phyloP scores from a whole-genome alignment of 2,888 invertebrate genomes.

The Corbicula japonica region DNA sequence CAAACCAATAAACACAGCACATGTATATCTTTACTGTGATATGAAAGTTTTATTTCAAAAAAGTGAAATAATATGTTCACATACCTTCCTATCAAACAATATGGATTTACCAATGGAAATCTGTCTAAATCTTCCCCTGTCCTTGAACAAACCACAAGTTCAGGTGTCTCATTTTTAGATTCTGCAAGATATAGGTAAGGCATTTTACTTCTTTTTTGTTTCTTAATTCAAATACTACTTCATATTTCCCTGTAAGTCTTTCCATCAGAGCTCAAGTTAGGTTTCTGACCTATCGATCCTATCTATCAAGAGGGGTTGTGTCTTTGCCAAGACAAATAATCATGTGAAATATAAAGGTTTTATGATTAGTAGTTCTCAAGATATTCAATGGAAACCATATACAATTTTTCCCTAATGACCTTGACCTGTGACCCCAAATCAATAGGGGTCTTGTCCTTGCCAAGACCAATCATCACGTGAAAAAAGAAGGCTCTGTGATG shows the following conservation, averaged over 20 bases:
- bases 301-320: too few relatives aligned
- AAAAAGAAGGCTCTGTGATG: too few relatives aligned
- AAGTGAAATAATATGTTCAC: slow-evolving; percentile 25
- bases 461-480: too few relatives aligned
- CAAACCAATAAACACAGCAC: slow-evolving; percentile 12
- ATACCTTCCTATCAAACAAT: slow-evolving; percentile 30
- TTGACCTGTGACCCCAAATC: too few relatives aligned
- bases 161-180: slow-evolving; percentile 16
- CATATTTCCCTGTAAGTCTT: slow-evolving; percentile 10
- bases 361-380: too few relatives aligned
- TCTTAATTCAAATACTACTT: neutral
- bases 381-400: too few relatives aligned
- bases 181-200: slow-evolving; percentile 30
- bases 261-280: slow-evolving; percentile 10
- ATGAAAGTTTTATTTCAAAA: slow-evolving; percentile 14
- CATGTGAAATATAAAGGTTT: too few relatives aligned
- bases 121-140: slow-evolving; percentile 21
- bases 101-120: slow-evolving; percentile 29
- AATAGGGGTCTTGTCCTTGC: too few relatives aligned
- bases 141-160: slow-evolving; percentile 28
- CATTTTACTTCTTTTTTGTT: slow-evolving; percentile 13
- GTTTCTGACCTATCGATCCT: too few relatives aligned
- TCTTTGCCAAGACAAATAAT: too few relatives aligned
- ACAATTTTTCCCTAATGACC: too few relatives aligned
- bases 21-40: slow-evolving; percentile 11